These are phyloP conservation scores for Wiebesia pumilae DNA, from an alignment of 1,140 invertebrate genomes.

Conservation along the genomic window DNA sequence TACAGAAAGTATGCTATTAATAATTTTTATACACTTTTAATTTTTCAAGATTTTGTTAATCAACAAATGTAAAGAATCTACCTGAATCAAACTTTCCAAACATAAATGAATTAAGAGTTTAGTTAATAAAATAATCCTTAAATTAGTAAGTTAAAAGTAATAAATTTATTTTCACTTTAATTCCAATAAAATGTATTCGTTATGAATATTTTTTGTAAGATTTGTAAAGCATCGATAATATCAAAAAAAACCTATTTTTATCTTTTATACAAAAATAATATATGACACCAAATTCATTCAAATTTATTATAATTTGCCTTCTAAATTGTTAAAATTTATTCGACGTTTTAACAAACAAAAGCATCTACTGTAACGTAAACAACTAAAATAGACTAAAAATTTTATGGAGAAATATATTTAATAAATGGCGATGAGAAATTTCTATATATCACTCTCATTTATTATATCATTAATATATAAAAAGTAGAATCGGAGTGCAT, in stretches of 20 bases:
- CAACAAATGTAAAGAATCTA: background rate
- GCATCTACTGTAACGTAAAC: too few species aligned
- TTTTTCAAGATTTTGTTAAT: background rate
- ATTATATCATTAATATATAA: too few species aligned
- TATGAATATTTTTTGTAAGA: too few species aligned
- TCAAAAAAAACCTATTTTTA: too few species aligned
- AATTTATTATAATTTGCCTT: background rate
- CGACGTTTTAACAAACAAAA: too few species aligned
- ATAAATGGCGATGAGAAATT: too few species aligned
- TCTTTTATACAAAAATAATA: slow-evolving; percentile 21
- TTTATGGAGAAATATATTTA: background rate
- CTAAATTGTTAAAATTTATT: too few species aligned
- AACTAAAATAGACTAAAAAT: background rate
- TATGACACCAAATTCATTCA: background rate
- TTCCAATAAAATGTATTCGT: too few species aligned
- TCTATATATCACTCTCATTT: too few species aligned
- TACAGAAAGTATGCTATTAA: slow-evolving; percentile 11
- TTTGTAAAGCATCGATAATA: too few species aligned
- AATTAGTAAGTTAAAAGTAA: background rate
- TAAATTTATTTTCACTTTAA: too few species aligned
- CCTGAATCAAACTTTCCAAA: background rate
- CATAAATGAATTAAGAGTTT: background rate
- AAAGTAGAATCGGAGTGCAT: too few species aligned
- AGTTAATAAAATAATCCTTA: background rate
- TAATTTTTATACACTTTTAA: slow-evolving; percentile 3